phyloP scores from a whole-genome alignment of 2,888 invertebrate species.

The Tipula lateralis region DNA sequence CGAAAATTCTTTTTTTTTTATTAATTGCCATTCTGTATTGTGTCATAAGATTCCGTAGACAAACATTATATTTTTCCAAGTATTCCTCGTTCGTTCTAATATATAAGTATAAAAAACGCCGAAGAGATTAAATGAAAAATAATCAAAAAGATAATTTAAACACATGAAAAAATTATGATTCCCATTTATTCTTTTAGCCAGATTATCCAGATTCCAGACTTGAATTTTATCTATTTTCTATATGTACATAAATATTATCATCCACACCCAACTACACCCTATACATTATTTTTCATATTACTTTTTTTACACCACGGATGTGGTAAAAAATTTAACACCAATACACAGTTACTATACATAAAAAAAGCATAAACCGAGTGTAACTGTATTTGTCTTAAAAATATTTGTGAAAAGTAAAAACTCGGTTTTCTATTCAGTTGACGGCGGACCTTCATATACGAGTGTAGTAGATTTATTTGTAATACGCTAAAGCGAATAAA shows the following conservation, averaged over 20 bases:
- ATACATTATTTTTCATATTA: background rate
- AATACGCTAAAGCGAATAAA: background rate
- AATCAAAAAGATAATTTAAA: background rate
- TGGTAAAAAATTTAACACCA: slow-evolving; percentile 14
- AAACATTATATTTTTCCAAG: too few relatives aligned
- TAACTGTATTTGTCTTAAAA: slow-evolving; percentile 9
- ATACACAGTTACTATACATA: background rate
- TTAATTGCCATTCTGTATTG: too few relatives aligned
- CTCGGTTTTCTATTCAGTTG: background rate
- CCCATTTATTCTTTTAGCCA: background rate
- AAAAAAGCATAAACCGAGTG: background rate
- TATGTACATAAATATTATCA: background rate
- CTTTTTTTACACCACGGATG: slow-evolving; percentile 14
- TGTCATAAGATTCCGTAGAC: background rate
- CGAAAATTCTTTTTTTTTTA: too few relatives aligned
- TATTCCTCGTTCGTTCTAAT: background rate
- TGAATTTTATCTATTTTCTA: background rate
- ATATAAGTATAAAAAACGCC: background rate
- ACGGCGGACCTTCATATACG: slow-evolving; percentile 1
- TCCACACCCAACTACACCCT: slow-evolving; percentile 19
- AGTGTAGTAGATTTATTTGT: background rate
- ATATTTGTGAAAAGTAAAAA: background rate
- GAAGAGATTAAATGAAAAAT: background rate
- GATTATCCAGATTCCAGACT: too few relatives aligned
- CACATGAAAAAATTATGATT: slow-evolving; percentile 1